A percentile compares a stretch with the other conserved stretches of the same genome.
Conservation (phyloP, 2,888 invertebrate genomes). For the Pyrrhosoma nymphula region DNA sequence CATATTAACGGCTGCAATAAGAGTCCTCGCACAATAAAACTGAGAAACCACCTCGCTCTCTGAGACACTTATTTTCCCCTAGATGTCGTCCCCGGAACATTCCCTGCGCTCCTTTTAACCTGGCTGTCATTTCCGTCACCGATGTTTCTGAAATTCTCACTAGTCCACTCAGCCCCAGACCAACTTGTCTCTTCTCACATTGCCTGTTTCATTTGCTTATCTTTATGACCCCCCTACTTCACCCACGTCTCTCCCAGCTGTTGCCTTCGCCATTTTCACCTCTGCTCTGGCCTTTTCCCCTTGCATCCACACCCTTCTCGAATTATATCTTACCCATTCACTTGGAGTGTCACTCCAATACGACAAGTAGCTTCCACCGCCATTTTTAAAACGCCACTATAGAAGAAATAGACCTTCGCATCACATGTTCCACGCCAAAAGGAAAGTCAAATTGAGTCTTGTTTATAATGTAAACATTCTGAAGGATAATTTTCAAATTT, state of each 20-base stretch:
- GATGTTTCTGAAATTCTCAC: not conserved
- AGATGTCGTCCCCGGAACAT: not conserved
- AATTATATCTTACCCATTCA: not conserved
- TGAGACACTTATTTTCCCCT: not conserved
- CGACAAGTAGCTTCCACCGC: not conserved
- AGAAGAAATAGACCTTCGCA: no score
- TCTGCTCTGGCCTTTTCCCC: not conserved
- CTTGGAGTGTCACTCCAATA: not conserved
- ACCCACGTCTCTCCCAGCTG: not conserved
- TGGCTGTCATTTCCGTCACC: constrained; percentile 10
- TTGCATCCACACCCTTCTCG: not conserved
- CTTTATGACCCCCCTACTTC: not conserved
- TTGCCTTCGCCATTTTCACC: not conserved
- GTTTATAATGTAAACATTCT: no score
- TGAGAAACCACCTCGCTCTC: not conserved
- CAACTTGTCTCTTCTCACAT: not conserved
- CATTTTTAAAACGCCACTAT: not conserved
- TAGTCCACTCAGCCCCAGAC: not conserved
- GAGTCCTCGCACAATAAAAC: not conserved
- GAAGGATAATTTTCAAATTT: no score
- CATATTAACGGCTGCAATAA: constrained; percentile 1
- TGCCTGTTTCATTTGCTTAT: not conserved
- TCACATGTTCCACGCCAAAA: no score
- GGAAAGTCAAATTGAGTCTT: no score
- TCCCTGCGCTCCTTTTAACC: not conserved